Base-by-base conservation (phyloP, 2,888 invertebrate species). In the Prosopocoilus inquinatus region DNA sequence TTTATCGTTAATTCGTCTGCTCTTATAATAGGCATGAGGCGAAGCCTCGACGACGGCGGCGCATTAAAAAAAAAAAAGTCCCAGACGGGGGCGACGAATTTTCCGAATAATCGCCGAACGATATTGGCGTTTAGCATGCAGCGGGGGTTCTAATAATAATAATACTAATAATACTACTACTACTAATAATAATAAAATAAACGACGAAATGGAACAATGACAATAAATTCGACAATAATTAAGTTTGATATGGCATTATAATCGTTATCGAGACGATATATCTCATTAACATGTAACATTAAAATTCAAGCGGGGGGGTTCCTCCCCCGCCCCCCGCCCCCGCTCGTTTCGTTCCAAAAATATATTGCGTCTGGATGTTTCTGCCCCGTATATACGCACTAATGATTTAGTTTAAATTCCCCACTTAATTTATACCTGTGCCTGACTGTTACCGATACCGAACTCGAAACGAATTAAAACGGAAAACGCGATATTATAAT, bases 391-490 rank as follows among this genome's bases (percentile, higher is more conserved):
- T n/a, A 53, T 55, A 59, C 59, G 57, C 59, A 59, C 57, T 59
- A 57, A 59, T 56, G 59, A 59, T 59, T 59, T 59, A 56, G 51
- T 54, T 59, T 57, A 57, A 59, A 57, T 59, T 59, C 59, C 57
- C 59, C 51, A 41, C 54, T 62, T 62, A 60, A 60, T 62, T 60
- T 62, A 62, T 58, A 62, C 57, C 46, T 62, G 63, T 63, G 63
- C 63, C 63, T 63, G 63, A 63, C 63, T 63, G 63, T 59, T 63
- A 63, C 63, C 62, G 61, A 63, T 63, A 63, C 63, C 55, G 51
- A 28, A 55, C 49, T 53, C 44, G 47, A 36, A 47, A 60, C 60
- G 59, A 53, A 60, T 60, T 60, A 55, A 59, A 55, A 62, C 59
- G 45, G 52, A 50, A 61, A 63, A 63, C 63, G 63, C 63, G 55